A percentile compares a stretch with the other conserved stretches of the same genome.
phyloP scores from a whole-genome alignment of 2,113 vertebrate species.

The Gymnorhina tibicen region DNA sequence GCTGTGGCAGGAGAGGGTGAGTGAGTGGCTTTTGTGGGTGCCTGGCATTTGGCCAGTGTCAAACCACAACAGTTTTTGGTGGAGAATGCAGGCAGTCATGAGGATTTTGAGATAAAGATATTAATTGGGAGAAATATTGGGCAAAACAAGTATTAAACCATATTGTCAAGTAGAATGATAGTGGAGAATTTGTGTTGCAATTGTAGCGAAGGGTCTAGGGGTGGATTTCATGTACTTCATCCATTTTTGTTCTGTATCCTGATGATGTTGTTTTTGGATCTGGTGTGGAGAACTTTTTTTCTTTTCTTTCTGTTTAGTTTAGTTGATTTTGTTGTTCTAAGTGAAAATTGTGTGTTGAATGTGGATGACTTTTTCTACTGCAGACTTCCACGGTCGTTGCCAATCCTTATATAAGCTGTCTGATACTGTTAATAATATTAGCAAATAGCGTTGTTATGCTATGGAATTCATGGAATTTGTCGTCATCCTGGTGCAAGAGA shows the following conservation, averaged over 20 bases:
- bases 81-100: not conserved
- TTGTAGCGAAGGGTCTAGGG: not conserved
- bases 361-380: not conserved
- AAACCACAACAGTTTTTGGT: not conserved
- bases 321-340: not conserved
- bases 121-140: not conserved
- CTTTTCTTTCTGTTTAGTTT: not conserved
- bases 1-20: not conserved
- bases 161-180: not conserved
- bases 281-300: not conserved
- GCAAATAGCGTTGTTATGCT: not conserved
- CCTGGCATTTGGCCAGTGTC: not conserved
- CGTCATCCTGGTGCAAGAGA: not conserved
- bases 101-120: not conserved
- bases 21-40: not conserved
- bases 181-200: not conserved
- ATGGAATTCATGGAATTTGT: not conserved
- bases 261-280: not conserved
- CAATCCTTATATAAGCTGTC: not conserved
- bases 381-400: fast-evolving
- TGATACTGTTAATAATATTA: not conserved
- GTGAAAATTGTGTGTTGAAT: not conserved
- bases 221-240: not conserved
- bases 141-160: not conserved
- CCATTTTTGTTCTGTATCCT: not conserved